Conservation (phyloP, 2,888 invertebrate species). For the Terebella lapidaria region DNA sequence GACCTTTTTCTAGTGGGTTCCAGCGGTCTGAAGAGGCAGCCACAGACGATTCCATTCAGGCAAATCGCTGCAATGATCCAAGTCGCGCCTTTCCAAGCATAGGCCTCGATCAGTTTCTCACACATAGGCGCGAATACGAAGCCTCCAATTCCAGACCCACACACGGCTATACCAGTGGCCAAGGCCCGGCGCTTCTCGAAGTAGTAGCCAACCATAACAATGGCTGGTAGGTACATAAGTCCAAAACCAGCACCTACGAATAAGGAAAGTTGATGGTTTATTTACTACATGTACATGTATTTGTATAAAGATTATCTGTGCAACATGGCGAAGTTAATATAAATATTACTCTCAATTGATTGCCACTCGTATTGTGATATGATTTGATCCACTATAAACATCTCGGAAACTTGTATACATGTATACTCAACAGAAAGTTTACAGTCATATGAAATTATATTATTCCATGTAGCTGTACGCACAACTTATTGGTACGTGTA, state of each 20-base stretch:
- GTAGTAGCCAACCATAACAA: slow-evolving; percentile 92
- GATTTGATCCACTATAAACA: no score
- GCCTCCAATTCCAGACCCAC: slow-evolving; percentile 92
- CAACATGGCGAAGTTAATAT: no score
- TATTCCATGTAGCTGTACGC: no score
- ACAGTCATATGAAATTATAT: no score
- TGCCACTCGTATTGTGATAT: no score
- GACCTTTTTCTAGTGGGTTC: not conserved
- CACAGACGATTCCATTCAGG: slow-evolving; percentile 71
- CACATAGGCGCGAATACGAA: slow-evolving; percentile 81
- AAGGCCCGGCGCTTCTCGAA: slow-evolving; percentile 92
- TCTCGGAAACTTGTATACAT: no score
- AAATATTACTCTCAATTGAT: no score
- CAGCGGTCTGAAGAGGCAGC: slow-evolving; percentile 80
- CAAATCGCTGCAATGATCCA: slow-evolving; percentile 75
- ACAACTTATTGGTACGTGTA: no score
- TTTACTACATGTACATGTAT: no score
- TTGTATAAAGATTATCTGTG: no score
- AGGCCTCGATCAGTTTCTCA: slow-evolving; percentile 60
- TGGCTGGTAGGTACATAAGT: slow-evolving; percentile 90
- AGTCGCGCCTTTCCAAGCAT: slow-evolving; percentile 73
- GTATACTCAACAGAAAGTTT: no score
- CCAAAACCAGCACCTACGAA: slow-evolving; percentile 81
- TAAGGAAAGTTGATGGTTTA: no score
- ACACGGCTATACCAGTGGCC: slow-evolving; percentile 92